Conservation (phyloP, 2,113 vertebrate species). For the Porphyrio hochstetteri region DNA sequence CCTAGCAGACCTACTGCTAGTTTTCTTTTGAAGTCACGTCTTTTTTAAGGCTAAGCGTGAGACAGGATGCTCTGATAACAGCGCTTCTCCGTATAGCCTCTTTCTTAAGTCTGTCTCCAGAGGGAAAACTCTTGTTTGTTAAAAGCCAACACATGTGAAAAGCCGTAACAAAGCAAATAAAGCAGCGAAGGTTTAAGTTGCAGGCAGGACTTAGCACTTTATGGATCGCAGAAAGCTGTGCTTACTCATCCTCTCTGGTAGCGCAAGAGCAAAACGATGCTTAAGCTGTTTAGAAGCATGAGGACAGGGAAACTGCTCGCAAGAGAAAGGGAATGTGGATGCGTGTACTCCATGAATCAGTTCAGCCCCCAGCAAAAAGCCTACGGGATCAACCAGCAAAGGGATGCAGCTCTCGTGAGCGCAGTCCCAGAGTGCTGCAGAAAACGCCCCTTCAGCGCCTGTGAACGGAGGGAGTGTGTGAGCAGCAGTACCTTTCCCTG, state of each 20-base stretch:
- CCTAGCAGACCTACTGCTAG: conserved; percentile 14
- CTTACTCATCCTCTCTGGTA: conserved; percentile 26
- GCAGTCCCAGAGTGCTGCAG: rapidly evolving
- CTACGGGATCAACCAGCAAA: background rate
- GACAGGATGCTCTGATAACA: conserved; percentile 35
- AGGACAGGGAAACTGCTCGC: conserved; percentile 9
- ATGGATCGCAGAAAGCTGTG: conserved; percentile 50
- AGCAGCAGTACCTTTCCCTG: background rate
- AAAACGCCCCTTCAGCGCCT: background rate
- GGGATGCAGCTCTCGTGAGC: background rate
- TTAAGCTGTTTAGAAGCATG: conserved; percentile 55
- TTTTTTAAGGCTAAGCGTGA: conserved; percentile 49
- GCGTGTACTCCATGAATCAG: background rate
- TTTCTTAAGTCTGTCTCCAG: conserved; percentile 38
- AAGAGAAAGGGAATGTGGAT: background rate
- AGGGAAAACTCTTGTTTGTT: conserved; percentile 65
- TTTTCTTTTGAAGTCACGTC: conserved; percentile 26
- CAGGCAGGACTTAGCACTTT: conserved; percentile 67
- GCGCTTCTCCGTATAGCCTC: conserved; percentile 34
- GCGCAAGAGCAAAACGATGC: conserved; percentile 48
- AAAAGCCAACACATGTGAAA: conserved; percentile 58
- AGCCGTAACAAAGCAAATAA: conserved; percentile 67
- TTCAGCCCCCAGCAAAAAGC: background rate
- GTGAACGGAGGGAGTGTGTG: background rate
- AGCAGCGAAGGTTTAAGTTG: conserved; percentile 14